Conservation (phyloP, 1,140 invertebrate species). For the Frieseomelitta varia region DNA sequence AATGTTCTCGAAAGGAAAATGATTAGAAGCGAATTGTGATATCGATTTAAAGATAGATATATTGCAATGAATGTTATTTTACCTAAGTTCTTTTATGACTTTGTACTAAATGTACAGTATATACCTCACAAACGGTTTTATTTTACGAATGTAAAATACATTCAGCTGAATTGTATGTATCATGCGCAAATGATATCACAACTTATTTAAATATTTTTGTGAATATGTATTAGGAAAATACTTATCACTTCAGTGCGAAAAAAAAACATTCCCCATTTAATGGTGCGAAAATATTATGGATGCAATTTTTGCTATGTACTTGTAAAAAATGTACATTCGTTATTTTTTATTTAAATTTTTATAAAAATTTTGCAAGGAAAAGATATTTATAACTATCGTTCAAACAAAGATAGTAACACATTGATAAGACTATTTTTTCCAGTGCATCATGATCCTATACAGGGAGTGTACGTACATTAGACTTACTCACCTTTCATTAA, state of each 20-base stretch:
- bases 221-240: background rate
- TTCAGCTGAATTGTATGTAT: conserved; percentile 9
- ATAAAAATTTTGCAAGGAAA: background rate
- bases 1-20: conserved; percentile 37
- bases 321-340: conserved; percentile 29
- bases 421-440: conserved; percentile 35
- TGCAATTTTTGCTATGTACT: background rate
- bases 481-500: conserved; percentile 54
- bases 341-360: conserved; percentile 20
- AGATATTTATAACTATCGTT: conserved; percentile 18
- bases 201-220: background rate
- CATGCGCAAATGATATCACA: background rate
- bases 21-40: conserved; percentile 75
- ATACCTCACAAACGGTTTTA: conserved; percentile 42
- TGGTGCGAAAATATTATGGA: conserved; percentile 7
- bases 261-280: conserved; percentile 24
- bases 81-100: conserved; percentile 23
- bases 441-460: conserved; percentile 38
- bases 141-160: conserved; percentile 21
- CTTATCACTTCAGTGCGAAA: background rate
- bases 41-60: conserved; percentile 46
- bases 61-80: conserved; percentile 14
- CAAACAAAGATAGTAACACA: conserved; percentile 9
- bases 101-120: conserved; percentile 36
- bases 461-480: conserved; percentile 38